Conservation (phyloP, 2,888 invertebrate genomes). For the Hedychridium roseum region DNA sequence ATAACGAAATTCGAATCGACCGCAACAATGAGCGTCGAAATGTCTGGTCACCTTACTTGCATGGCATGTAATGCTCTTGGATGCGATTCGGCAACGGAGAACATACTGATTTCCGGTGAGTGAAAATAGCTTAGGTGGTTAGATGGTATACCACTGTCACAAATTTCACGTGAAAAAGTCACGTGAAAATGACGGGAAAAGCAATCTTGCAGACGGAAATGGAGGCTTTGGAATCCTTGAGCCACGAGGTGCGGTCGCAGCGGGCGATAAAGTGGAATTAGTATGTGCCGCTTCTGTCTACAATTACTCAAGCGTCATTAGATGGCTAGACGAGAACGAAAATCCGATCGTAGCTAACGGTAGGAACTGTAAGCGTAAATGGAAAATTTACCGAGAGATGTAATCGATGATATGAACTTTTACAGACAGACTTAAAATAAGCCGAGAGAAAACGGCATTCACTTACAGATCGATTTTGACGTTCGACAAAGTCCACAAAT, state of each 20-base stretch:
- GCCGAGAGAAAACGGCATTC: conserved; percentile 44
- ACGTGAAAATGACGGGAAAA: background rate
- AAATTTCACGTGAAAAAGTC: background rate
- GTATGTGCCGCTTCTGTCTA: conserved; percentile 69
- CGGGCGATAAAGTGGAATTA: conserved; percentile 67
- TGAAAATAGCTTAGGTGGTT: background rate
- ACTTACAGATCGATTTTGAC: conserved; percentile 57
- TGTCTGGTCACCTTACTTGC: conserved; percentile 56
- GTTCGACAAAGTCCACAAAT: conserved; percentile 50
- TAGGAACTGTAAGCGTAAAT: conserved; percentile 19
- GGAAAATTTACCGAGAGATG: background rate
- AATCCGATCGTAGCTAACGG: conserved; percentile 33
- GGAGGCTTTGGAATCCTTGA: conserved; percentile 63
- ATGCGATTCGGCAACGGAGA: conserved; percentile 40
- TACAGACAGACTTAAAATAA: conserved; percentile 40
- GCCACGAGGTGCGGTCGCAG: conserved; percentile 56
- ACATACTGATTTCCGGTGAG: conserved; percentile 59
- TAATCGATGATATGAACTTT: conserved; percentile 4
- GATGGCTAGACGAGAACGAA: conserved; percentile 63
- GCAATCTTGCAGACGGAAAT: conserved; percentile 61
- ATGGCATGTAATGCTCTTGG: conserved; percentile 55
- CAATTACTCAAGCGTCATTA: conserved; percentile 63
- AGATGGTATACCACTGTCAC: background rate
- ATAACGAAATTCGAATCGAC: conserved; percentile 22
- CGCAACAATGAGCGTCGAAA: conserved; percentile 30